A percentile compares a stretch with the other conserved stretches of the same genome.
phyloP scores from a whole-genome alignment of 2,797 vertebrate species.

The Sphaeramia orbicularis region DNA sequence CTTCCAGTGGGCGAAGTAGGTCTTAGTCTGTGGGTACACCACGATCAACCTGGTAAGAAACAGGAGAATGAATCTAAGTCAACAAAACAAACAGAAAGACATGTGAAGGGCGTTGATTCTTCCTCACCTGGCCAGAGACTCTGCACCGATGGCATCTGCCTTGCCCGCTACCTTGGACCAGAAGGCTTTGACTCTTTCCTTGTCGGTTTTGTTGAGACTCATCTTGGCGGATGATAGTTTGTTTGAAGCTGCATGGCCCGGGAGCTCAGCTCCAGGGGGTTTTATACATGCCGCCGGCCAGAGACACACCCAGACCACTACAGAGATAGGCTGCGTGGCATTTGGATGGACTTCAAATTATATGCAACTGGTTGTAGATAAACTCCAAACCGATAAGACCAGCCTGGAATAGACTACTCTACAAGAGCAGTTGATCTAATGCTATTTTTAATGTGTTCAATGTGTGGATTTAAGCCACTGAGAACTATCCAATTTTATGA shows the following conservation, averaged over 20 bases:
- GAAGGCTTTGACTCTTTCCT: constrained; percentile 69
- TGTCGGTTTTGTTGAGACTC: constrained; percentile 83
- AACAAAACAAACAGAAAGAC: background rate
- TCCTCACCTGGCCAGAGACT: constrained; percentile 84
- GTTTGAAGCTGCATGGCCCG: constrained; percentile 15
- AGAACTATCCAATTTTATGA: no score
- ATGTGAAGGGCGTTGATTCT: background rate
- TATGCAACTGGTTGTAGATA: no score
- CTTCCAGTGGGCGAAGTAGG: constrained; percentile 89
- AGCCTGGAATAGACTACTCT: no score
- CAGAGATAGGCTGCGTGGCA: no score
- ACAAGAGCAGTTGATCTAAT: no score
- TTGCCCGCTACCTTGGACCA: constrained; percentile 69
- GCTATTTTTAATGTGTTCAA: no score
- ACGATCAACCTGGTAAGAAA: constrained; percentile 79
- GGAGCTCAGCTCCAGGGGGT: background rate
- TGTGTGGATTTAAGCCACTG: no score
- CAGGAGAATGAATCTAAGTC: no score
- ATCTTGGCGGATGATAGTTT: constrained; percentile 56
- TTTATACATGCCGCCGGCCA: constrained; percentile 44
- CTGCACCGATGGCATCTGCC: constrained; percentile 51
- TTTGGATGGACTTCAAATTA: no score
- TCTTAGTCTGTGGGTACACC: constrained; percentile 88
- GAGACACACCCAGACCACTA: constrained; percentile 32
- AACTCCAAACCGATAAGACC: no score